Evolutionary conservation across 2,888 invertebrate genomes (phyloP).

Genomic region (Scelioninae gen. 2): DNA sequence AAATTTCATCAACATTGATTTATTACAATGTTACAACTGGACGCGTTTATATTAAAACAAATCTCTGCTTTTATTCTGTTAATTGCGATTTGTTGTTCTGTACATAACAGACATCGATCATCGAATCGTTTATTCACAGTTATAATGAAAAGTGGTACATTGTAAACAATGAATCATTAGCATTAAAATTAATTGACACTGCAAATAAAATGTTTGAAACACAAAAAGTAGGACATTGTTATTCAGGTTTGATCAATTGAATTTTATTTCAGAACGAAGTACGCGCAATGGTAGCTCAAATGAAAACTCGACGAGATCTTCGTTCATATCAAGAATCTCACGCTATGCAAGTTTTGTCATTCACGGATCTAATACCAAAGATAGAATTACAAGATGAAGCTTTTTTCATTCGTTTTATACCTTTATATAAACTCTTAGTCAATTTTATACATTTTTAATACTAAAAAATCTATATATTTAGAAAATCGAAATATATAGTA

Average conservation of each 20-base stretch:
- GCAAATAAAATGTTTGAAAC: not conserved
- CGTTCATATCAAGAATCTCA: slow-evolving; percentile 57
- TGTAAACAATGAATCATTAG: slow-evolving; percentile 15
- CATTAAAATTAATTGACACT: slow-evolving; percentile 1
- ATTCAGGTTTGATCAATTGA: slow-evolving; percentile 16
- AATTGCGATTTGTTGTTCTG: no score
- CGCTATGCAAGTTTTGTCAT: slow-evolving; percentile 57
- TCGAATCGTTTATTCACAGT: slow-evolving; percentile 9
- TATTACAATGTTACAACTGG: no score
- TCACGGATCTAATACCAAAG: slow-evolving; percentile 53
- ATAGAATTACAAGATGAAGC: slow-evolving; percentile 49
- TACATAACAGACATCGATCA: slow-evolving; percentile 5
- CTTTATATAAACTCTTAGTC: no score
- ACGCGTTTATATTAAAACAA: no score
- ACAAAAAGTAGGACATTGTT: slow-evolving; percentile 8
- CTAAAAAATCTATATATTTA: no score
- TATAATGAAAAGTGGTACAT: not conserved
- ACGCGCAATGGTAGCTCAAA: slow-evolving; percentile 51
- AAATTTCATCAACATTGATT: no score
- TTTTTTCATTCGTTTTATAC: not conserved
- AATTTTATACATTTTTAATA: no score
- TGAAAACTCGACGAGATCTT: slow-evolving; percentile 57
- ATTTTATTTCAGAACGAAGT: slow-evolving; percentile 50
- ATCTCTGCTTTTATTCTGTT: no score
- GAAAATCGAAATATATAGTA: no score